Conservation (phyloP, 2,113 vertebrate genomes). For the Vidua macroura region DNA sequence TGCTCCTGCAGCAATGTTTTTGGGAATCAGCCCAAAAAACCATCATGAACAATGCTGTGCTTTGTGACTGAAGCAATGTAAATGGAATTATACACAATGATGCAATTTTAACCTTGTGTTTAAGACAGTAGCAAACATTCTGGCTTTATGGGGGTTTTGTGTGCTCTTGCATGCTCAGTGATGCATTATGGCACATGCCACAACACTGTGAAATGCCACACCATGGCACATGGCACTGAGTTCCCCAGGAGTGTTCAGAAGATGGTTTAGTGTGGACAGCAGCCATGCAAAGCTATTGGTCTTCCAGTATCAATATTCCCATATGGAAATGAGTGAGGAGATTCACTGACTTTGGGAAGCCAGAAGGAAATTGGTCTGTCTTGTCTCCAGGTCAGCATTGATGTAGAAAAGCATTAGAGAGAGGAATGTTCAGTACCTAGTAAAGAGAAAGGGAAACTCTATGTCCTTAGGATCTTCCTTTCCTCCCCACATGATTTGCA, state of each 20-base stretch:
- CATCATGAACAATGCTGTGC: rapidly evolving
- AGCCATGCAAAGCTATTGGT: constrained; percentile 18
- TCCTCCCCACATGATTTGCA: neutral
- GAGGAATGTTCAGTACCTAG: neutral
- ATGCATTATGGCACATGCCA: constrained; percentile 4
- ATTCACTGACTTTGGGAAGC: constrained; percentile 6
- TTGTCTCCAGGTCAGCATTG: neutral
- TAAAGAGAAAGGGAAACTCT: neutral
- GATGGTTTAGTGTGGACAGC: constrained; percentile 36
- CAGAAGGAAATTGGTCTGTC: neutral
- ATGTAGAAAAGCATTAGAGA: constrained; percentile 16
- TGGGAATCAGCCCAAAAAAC: neutral
- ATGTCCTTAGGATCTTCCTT: neutral
- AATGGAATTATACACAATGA: neutral
- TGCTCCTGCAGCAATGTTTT: neutral
- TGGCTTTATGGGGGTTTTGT: neutral
- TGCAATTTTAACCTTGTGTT: neutral
- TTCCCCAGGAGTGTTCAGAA: constrained; percentile 28
- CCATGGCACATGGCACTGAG: neutral
- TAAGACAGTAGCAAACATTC: neutral
- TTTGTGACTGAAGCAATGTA: neutral
- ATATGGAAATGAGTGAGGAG: constrained; percentile 37
- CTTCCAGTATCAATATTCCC: constrained; percentile 37
- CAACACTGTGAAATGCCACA: constrained; percentile 26
- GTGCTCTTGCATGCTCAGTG: neutral